Conservation (phyloP, 2,797 vertebrate genomes). For the Ciconia nigra region DNA sequence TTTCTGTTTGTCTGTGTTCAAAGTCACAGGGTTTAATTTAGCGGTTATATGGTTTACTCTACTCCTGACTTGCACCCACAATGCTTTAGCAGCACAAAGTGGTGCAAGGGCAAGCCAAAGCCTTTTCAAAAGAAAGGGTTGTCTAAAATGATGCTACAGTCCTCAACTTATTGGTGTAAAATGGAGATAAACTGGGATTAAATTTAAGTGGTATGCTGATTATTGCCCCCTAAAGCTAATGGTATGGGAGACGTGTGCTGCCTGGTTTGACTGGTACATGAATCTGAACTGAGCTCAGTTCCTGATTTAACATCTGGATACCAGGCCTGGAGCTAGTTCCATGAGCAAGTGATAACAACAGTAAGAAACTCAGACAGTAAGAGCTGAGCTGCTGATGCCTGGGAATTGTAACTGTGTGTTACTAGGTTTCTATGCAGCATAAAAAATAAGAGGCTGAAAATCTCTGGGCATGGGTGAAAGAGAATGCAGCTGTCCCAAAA, state of each 20-base stretch:
- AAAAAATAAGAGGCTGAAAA: constrained; percentile 15
- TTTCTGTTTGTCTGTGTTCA: not conserved
- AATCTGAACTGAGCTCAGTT: not conserved
- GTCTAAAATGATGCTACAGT: not conserved
- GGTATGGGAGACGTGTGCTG: not conserved
- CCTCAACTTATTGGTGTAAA: not conserved
- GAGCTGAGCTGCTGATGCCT: not conserved
- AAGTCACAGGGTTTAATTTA: not conserved
- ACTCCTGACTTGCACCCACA: not conserved
- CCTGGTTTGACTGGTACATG: not conserved
- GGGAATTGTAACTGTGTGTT: constrained; percentile 42
- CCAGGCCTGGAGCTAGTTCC: not conserved
- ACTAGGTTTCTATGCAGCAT: not conserved
- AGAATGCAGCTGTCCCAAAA: not conserved
- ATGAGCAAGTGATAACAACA: not conserved
- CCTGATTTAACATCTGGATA: not conserved
- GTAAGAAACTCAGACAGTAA: not conserved
- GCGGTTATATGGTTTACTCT: not conserved
- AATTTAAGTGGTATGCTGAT: not conserved
- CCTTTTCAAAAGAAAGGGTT: not conserved
- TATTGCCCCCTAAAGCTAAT: not conserved
- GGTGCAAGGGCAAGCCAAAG: not conserved
- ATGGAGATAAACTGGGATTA: not conserved
- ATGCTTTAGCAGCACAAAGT: not conserved
- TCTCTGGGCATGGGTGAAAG: not conserved